A percentile compares a stretch with the other conserved stretches of the same genome.
phyloP scores from a whole-genome alignment of 2,113 vertebrate species.

The Anseranas semipalmata region DNA sequence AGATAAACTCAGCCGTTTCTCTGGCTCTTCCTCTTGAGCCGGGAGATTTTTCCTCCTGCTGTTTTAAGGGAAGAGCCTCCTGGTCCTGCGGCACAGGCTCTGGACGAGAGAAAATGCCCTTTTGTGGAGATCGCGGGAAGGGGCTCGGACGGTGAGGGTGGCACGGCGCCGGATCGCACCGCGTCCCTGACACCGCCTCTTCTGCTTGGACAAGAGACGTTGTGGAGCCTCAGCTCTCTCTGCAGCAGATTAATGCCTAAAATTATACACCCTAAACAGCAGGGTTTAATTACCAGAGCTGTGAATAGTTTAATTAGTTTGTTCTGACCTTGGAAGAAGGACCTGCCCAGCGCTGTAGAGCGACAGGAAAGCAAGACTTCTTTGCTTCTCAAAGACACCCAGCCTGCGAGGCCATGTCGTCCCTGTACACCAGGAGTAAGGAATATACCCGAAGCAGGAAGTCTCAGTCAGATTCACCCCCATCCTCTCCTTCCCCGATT shows the following conservation, averaged over 20 bases:
- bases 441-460: slow-evolving; percentile 91
- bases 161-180: slow-evolving; percentile 18
- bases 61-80: background rate
- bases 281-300: slow-evolving; percentile 64
- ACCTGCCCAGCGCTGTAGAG: slow-evolving; percentile 35
- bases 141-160: slow-evolving; percentile 22
- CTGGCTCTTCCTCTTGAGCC: background rate
- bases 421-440: slow-evolving; percentile 89
- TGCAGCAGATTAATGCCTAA: slow-evolving; percentile 57
- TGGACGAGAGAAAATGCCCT: slow-evolving; percentile 13
- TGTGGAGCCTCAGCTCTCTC: slow-evolving; percentile 45
- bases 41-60: slow-evolving; percentile 6
- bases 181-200: slow-evolving; percentile 17
- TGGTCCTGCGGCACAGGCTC: background rate
- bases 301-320: slow-evolving; percentile 67
- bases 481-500: slow-evolving; percentile 89
- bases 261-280: slow-evolving; percentile 56
- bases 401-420: slow-evolving; percentile 84
- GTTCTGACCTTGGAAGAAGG: slow-evolving; percentile 70
- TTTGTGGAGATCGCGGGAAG: background rate
- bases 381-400: background rate
- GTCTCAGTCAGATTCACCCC: slow-evolving; percentile 90
- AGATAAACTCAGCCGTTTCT: slow-evolving; percentile 14
- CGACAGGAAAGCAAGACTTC: slow-evolving; percentile 39
- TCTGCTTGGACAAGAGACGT: slow-evolving; percentile 40